phyloP scores from a whole-genome alignment of 2,113 vertebrate species.

The Rhinogobius similis region DNA sequence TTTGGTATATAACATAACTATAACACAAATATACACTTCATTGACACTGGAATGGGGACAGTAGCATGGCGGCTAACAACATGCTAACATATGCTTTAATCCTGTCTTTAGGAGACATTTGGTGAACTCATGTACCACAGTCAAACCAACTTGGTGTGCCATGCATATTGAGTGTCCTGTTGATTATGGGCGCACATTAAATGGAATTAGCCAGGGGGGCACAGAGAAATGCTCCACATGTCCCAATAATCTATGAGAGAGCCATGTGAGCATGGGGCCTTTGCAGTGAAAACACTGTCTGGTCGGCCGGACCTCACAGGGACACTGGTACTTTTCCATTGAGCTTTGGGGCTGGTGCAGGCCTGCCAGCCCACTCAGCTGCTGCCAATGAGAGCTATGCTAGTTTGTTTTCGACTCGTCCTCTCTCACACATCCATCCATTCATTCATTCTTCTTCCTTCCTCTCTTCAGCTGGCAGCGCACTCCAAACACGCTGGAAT shows the following conservation, averaged over 20 bases:
- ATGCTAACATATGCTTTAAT: background rate
- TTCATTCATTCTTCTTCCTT: slow-evolving; percentile 36
- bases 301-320: slow-evolving; percentile 46
- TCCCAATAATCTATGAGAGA: slow-evolving; percentile 62
- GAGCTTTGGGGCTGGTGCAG: slow-evolving; percentile 56
- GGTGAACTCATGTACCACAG: background rate
- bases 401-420: slow-evolving; percentile 45
- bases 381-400: slow-evolving; percentile 45
- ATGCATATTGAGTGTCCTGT: slow-evolving; percentile 9
- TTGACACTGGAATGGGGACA: background rate
- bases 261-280: slow-evolving; percentile 57
- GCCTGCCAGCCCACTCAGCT: slow-evolving; percentile 29
- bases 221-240: slow-evolving; percentile 52
- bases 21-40: background rate
- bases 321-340: slow-evolving; percentile 64
- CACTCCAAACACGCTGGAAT: slow-evolving; percentile 54
- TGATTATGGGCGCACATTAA: background rate
- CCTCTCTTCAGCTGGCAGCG: slow-evolving; percentile 42
- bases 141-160: background rate
- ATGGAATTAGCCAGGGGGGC: slow-evolving; percentile 16
- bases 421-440: slow-evolving; percentile 39
- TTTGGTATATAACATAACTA: background rate
- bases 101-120: background rate
- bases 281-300: slow-evolving; percentile 73
- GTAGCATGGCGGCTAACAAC: background rate